Percentiles rank a stretch among this genome's conserved stretches.
These are phyloP conservation scores for Charaxes varanes DNA, from an alignment of 1,140 invertebrate genomes.

Conservation along the genomic window DNA sequence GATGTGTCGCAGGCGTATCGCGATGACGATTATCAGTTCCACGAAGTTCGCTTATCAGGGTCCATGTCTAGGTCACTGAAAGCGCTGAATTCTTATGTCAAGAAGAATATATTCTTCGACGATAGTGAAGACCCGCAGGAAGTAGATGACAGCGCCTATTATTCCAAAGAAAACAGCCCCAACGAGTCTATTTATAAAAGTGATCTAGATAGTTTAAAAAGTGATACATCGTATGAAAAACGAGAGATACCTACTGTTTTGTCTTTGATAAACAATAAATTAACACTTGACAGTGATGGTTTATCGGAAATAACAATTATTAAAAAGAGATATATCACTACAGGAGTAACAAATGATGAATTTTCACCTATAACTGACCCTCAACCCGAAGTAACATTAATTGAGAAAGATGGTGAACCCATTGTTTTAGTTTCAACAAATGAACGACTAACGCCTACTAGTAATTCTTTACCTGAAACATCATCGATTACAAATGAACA, in stretches of 20 bases:
- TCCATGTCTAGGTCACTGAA: conserved; percentile 51
- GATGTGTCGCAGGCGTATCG: conserved; percentile 6
- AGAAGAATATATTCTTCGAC: conserved; percentile 58
- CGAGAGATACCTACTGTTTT: not conserved
- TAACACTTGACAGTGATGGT: conserved; percentile 1
- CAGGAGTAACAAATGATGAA: too few relatives aligned
- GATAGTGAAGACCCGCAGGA: conserved; percentile 33
- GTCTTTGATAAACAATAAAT: not conserved
- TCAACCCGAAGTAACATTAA: too few relatives aligned
- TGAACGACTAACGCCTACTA: too few relatives aligned
- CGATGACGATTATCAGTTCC: conserved; percentile 49
- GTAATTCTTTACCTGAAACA: too few relatives aligned
- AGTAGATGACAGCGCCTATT: conserved; percentile 46
- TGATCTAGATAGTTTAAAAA: conserved; percentile 51
- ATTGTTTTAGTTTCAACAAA: too few relatives aligned
- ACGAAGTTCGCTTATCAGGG: conserved; percentile 43
- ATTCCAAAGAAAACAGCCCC: conserved; percentile 60
- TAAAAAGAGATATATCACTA: too few relatives aligned
- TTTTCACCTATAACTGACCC: too few relatives aligned
- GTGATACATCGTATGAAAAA: conserved; percentile 29
- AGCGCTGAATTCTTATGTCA: conserved; percentile 57
- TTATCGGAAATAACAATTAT: too few relatives aligned
- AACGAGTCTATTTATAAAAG: conserved; percentile 49
- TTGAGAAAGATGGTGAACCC: too few relatives aligned
- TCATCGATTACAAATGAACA: too few relatives aligned